phyloP scores from a whole-genome alignment of 2,113 vertebrate genomes.

The Craseonycteris thonglongyai region DNA sequence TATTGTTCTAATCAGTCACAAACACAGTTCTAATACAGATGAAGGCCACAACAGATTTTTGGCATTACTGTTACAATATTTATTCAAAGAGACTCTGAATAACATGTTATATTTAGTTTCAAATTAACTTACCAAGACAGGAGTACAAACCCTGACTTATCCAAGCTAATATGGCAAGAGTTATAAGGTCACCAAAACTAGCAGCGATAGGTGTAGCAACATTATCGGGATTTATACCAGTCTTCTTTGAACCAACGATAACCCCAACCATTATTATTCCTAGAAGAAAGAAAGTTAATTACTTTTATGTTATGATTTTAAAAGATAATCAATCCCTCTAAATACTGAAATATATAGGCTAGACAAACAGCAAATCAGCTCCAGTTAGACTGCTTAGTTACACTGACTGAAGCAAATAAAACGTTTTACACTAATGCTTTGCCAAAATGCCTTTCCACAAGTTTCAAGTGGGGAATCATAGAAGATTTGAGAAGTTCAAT shows the following conservation, averaged over 20 bases:
- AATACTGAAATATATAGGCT: not conserved
- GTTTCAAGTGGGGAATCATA: not conserved
- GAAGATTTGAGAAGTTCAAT: not conserved
- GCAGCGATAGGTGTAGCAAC: conserved; percentile 97
- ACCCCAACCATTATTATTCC: conserved; percentile 98
- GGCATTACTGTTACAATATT: not conserved
- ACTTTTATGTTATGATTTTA: conserved; percentile 19
- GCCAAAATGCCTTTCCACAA: conserved; percentile 24
- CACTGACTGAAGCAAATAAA: conserved; percentile 26
- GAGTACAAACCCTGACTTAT: conserved; percentile 96
- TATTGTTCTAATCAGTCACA: not conserved
- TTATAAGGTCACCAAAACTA: conserved; percentile 97
- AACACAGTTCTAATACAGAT: not conserved
- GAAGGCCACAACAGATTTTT: not conserved
- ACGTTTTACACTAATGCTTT: not conserved
- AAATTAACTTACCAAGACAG: conserved; percentile 89
- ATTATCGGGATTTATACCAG: conserved; percentile 97
- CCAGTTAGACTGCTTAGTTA: not conserved
- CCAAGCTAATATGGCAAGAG: conserved; percentile 95
- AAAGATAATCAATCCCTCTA: not conserved
- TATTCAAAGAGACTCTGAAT: not conserved
- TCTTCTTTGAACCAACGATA: conserved; percentile 98
- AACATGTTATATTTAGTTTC: not conserved
- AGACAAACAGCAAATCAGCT: not conserved
- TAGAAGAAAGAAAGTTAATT: conserved; percentile 66